Evolutionary conservation across 2,888 invertebrate species (phyloP), one percentile per base, ranked within the genome.

Genomic region (Mythimna lalbum): DNA sequence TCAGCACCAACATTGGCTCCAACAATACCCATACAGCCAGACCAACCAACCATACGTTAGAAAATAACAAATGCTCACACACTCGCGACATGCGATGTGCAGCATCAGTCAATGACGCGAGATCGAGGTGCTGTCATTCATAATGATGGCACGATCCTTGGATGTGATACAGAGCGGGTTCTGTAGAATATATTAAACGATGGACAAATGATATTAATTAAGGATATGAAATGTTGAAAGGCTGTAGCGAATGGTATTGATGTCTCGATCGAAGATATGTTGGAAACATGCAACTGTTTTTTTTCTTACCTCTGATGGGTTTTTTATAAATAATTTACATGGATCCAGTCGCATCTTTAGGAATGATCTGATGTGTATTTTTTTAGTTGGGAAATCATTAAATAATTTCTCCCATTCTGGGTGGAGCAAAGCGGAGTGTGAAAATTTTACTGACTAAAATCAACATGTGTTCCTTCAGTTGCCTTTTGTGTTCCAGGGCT

Each of bases 71-170:
- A 80, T 69, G 79, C 82, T 49, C 75, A 75, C 74, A 77, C 83
- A 68, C 74, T 39, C 39, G 50, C 33, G 67, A 73, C 72, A 65
- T 47, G 55, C 70, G 69, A 62, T 55, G 47, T 63, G 62, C 27
- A 56, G 63, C 81, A 84, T 78, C 80, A 66, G 79, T 82, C 80
- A 82, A 59, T 76, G 82, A 71, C 80, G 39, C 5, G 43, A 60
- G 47, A 64, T 53, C 33, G 56, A 61, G 63, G 60, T 70, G 73
- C 83, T 76, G 81, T 75, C 83, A 72, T 68, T 74, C 68, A 73
- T 83, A 83, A 83, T 78, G 80, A 75, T 53, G 69, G 63, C 81
- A 65, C 68, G 83, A 85, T 84, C 62, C 72, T 19, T 21, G 31
- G 19, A 36, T n/a, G 52, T 21, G 76, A 73, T 80, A 76, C 39